Percentiles rank a stretch among this genome's conserved stretches.
These are phyloP conservation scores for Chinchilla lanigera DNA, from an alignment of 2,113 vertebrate genomes.

Conservation along the genomic window DNA sequence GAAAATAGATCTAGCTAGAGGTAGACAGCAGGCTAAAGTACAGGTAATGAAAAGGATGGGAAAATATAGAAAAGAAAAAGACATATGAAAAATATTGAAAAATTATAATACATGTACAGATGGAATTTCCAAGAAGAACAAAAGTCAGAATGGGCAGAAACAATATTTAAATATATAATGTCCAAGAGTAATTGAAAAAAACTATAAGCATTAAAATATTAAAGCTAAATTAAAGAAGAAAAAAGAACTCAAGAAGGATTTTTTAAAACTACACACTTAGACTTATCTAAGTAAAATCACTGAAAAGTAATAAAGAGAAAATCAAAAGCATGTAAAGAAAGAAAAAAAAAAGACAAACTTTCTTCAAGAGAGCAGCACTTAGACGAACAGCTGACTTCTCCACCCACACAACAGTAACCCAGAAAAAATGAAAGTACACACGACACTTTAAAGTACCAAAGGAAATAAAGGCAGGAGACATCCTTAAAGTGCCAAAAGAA, in stretches of 20 bases:
- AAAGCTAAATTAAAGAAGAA: not conserved
- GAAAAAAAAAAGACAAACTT: not conserved
- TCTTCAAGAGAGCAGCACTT: not conserved
- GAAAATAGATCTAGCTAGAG: not conserved
- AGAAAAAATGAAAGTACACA: not conserved
- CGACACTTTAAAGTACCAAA: not conserved
- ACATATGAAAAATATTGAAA: not conserved
- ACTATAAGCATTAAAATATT: not conserved
- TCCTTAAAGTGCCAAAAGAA: not conserved
- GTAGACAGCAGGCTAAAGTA: not conserved
- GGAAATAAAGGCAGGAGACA: not conserved
- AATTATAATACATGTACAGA: not conserved
- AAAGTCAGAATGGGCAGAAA: not conserved
- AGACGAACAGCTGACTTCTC: not conserved
- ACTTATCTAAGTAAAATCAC: not conserved
- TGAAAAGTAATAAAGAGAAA: not conserved
- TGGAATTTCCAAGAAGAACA: not conserved
- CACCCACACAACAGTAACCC: no score
- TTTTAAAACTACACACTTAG: not conserved
- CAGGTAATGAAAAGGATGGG: not conserved
- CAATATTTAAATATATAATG: slow-evolving; percentile 4
- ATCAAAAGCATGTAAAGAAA: not conserved
- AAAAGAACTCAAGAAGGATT: not conserved
- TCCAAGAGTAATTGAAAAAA: not conserved
- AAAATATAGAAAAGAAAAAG: not conserved